These are phyloP conservation scores for Drosophila littoralis DNA, from an alignment of 1,140 invertebrate genomes.

Conservation along the genomic window DNA sequence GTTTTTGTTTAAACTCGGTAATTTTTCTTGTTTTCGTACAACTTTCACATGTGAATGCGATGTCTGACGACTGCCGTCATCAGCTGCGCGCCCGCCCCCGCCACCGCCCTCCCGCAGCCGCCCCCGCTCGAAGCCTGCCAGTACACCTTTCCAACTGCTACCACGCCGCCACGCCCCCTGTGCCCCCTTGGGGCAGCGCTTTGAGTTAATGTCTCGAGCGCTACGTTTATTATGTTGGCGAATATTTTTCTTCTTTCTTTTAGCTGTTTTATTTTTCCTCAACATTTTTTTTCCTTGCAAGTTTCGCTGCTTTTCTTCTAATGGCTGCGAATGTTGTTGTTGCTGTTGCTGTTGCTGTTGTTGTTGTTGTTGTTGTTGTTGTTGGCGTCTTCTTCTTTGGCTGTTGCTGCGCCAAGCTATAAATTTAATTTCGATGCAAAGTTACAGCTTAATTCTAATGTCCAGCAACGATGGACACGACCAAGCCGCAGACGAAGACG, in stretches of 20 bases:
- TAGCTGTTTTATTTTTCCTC: neutral
- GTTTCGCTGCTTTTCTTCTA: slow-evolving; percentile 46
- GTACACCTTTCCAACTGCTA: too few relatives aligned
- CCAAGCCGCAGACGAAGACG: slow-evolving; percentile 24
- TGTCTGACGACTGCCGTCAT: slow-evolving; percentile 58
- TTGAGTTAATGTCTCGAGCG: slow-evolving; percentile 56
- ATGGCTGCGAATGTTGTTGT: slow-evolving; percentile 29
- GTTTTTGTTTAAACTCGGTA: slow-evolving; percentile 67
- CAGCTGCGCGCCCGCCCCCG: slow-evolving; percentile 24
- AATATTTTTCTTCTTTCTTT: slow-evolving; percentile 35
- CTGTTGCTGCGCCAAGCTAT: slow-evolving; percentile 50
- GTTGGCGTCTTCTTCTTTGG: slow-evolving; percentile 11
- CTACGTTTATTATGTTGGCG: slow-evolving; percentile 43
- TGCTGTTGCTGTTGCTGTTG: slow-evolving; percentile 13
- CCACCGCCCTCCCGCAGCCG: neutral
- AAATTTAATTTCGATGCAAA: slow-evolving; percentile 78
- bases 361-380: slow-evolving; percentile 9
- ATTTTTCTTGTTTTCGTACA: slow-evolving; percentile 74
- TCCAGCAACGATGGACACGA: slow-evolving; percentile 30
- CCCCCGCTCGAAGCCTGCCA: too few relatives aligned
- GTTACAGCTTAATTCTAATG: slow-evolving; percentile 81
- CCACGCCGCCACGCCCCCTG: too few relatives aligned
- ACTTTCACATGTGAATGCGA: slow-evolving; percentile 75
- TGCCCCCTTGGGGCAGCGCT: neutral
- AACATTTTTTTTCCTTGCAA: slow-evolving; percentile 31